A percentile compares a stretch with the other conserved stretches of the same genome.
Conservation (phyloP, 2,888 invertebrate genomes). For the Pyrochroa serraticornis region DNA sequence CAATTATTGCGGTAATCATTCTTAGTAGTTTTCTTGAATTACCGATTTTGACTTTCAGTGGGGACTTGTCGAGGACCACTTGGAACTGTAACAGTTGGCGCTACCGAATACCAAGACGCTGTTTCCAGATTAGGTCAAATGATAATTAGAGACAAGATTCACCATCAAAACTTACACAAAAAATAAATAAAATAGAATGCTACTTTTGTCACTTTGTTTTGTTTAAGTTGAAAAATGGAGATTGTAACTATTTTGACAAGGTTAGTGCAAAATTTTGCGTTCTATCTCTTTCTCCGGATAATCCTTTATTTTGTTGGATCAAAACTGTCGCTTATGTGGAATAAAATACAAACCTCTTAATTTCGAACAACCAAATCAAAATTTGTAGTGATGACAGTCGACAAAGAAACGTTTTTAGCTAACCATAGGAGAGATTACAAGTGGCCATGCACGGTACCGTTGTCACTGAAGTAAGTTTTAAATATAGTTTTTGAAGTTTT, state of each 20-base stretch:
- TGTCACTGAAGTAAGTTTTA: slow-evolving; percentile 61
- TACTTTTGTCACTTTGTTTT: background rate
- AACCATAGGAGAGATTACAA: slow-evolving; percentile 61
- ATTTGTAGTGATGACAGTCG: slow-evolving; percentile 37
- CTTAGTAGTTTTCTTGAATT: slow-evolving; percentile 21
- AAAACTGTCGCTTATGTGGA: slow-evolving; percentile 1
- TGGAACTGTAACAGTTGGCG: slow-evolving; percentile 44
- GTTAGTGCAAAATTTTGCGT: slow-evolving; percentile 48
- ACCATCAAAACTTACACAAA: slow-evolving; percentile 42
- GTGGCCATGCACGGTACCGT: slow-evolving; percentile 67
- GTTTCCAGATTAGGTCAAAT: slow-evolving; percentile 66
- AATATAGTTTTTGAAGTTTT: too few relatives aligned
- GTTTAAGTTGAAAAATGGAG: slow-evolving; percentile 41
- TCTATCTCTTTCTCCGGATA: slow-evolving; percentile 29
- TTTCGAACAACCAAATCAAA: background rate
- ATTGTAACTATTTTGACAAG: slow-evolving; percentile 46
- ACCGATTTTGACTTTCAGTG: slow-evolving; percentile 32
- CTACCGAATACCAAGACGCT: slow-evolving; percentile 68
- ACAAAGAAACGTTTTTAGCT: slow-evolving; percentile 59
- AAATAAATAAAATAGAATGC: background rate
- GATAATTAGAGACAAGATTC: slow-evolving; percentile 67
- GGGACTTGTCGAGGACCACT: slow-evolving; percentile 39
- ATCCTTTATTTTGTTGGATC: background rate
- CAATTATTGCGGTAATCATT: slow-evolving; percentile 33
- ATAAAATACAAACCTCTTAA: background rate